Evolutionary conservation across 2,113 vertebrate genomes (phyloP), one percentile per base, ranked within the genome.

Genomic region (Leptosomus discolor): DNA sequence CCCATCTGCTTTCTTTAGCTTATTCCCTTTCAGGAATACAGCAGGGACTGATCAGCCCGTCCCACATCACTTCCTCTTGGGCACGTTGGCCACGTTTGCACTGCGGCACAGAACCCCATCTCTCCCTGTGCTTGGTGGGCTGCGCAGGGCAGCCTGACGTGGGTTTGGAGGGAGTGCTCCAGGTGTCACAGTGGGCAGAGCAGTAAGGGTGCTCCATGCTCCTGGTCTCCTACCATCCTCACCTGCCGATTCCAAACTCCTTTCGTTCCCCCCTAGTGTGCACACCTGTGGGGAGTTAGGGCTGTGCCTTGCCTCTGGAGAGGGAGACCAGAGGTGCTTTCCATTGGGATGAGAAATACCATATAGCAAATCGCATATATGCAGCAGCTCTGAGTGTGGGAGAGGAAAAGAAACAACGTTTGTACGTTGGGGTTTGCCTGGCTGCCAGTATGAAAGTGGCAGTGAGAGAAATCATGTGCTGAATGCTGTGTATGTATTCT

Each of bases 121-220:
- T 32, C 60, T 32, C 75, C 34, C 39, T 26, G 11, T 57, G 50
- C n/a, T 60, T 0, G 0, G 15, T 29, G 22, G 36, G 43, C 5
- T 5, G 43, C 0, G 0, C 0, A 1, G 39, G 13, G 13, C 1
- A 2, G 39, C 45, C 27, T 0, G 3, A n/a, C 30, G 41, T 58
- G 27, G 45, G 5, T 85, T 85, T 56, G 27, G 9, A 71, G 34
- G 34, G 37, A 70, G 9, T 21, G 16, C 27, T 41, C 54, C 22
- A 17, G 32, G 41, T 63, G 37, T 80, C 3, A 0, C 12, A 45
- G 76, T 0, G 0, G 32, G 29, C 36, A 70, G 65, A 46, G 36
- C 0, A 0, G 48, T 43, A 50, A 63, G 29, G 9, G 14, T 70
- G 50, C 30, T 94, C 20, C 46, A 4, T 1, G 6, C 27, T 88